A percentile compares a stretch with the other conserved stretches of the same genome.
phyloP scores from a whole-genome alignment of 2,113 vertebrate species.

The Scytalopus superciliaris region DNA sequence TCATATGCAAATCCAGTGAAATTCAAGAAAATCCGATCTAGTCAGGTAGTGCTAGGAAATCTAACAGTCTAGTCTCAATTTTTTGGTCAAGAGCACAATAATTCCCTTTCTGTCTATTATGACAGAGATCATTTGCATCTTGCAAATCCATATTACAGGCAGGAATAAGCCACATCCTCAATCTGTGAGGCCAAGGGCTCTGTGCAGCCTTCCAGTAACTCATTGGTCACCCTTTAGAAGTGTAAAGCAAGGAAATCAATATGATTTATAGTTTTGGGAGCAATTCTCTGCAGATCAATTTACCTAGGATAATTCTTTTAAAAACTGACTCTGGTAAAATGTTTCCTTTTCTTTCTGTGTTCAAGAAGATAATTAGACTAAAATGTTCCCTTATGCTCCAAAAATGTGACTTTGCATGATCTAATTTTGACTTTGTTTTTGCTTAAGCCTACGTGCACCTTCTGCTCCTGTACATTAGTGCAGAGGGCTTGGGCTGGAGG shows the following conservation, averaged over 20 bases:
- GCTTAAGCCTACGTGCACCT: neutral
- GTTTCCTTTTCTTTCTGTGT: slow-evolving; percentile 53
- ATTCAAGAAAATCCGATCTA: neutral
- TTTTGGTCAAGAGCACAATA: neutral
- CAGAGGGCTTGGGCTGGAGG: neutral
- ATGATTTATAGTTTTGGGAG: slow-evolving; percentile 30
- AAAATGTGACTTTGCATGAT: slow-evolving; percentile 28
- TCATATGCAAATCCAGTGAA: neutral
- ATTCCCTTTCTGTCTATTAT: neutral
- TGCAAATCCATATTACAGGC: neutral
- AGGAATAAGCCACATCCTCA: neutral
- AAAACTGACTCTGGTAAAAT: slow-evolving; percentile 39
- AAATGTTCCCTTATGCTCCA: slow-evolving; percentile 53
- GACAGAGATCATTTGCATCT: neutral
- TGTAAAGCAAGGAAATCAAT: slow-evolving; percentile 23
- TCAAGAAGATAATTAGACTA: slow-evolving; percentile 44
- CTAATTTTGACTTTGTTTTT: slow-evolving; percentile 11
- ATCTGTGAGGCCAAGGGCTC: neutral
- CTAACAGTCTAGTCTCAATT: neutral
- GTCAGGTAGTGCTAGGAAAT: neutral
- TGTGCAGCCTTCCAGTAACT: neutral
- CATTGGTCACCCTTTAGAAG: neutral
- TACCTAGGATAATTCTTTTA: slow-evolving; percentile 39
- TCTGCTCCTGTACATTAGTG: neutral
- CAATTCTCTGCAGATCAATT: slow-evolving; percentile 42